Evolutionary conservation across 2,888 invertebrate genomes (phyloP).

Genomic region (Ochlodes sylvanus): DNA sequence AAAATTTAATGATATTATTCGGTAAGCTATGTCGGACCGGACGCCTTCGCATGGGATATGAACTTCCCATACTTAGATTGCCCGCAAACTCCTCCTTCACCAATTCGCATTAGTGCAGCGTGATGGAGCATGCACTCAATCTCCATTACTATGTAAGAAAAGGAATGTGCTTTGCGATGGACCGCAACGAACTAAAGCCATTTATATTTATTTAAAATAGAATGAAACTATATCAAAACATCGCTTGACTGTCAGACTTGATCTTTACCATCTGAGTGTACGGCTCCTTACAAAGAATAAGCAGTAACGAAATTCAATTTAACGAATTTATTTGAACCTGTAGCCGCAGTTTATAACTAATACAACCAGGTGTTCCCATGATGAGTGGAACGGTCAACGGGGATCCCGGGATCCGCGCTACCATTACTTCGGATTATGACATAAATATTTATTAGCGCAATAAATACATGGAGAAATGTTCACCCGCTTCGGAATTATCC

Average conservation of each 20-base stretch:
- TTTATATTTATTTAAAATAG: too few species aligned
- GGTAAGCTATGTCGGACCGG: too few species aligned
- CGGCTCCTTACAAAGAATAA: conserved; percentile 18
- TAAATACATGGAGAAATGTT: conserved; percentile 61
- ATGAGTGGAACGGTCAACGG: conserved; percentile 45
- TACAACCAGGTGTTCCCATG: conserved; percentile 45
- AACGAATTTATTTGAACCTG: conserved; percentile 40
- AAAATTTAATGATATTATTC: too few species aligned
- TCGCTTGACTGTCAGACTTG: not conserved
- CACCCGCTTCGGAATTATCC: conserved; percentile 59
- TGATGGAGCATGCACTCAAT: too few species aligned
- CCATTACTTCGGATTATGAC: conserved; percentile 71
- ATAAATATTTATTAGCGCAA: conserved; percentile 71
- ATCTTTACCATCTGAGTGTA: not conserved
- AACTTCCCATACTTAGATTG: too few species aligned
- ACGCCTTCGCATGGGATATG: too few species aligned
- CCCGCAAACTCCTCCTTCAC: too few species aligned
- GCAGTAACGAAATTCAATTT: conserved; percentile 40
- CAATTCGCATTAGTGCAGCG: too few species aligned
- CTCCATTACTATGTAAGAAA: too few species aligned
- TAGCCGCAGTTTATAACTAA: conserved; percentile 24
- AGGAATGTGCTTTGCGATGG: too few species aligned
- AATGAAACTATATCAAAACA: not conserved
- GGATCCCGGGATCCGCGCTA: conserved; percentile 52
- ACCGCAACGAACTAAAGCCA: too few species aligned